Evolutionary conservation across 2,797 vertebrate genomes (phyloP), one percentile per base, ranked within the genome.

Genomic region (Xenopus petersii): DNA sequence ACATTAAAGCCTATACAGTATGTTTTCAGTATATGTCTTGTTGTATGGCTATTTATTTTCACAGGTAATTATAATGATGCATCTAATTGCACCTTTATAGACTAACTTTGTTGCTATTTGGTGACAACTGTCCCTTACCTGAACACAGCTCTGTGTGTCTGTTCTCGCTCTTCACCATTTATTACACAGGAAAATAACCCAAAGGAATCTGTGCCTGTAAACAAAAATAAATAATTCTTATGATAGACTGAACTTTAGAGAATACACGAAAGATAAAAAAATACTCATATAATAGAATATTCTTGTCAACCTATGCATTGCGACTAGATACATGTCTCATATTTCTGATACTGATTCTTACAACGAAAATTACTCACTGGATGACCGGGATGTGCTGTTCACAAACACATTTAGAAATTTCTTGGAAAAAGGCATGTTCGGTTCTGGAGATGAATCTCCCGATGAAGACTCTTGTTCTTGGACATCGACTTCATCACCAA

Each of bases 401-500:
- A 99, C 96, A 0, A 99, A 99, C 80, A 99, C 96, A 0, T 99
- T 99, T 81, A 99, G 95, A 84, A 99, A 99, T 85, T 99, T 99
- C 89, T 97, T 99, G 81, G 98, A 98, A 88, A 99, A 99, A 10
- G 95, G 96, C 72, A 98, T 89, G 83, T 98, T 97, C 0, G 96
- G 95, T 81, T 98, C 97, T 0, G 95, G 96, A 0, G 96, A 97
- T 0, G 96, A 98, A 81, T 95, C 95, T 83, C 95, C 94, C 0
- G 93, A 93, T 0, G 93, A 95, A 72, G 91, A 96, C 85, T 91
- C 84, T 30, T 88, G 66, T 1, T 91, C 89, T 5, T 91, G 86
- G 12, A 87, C 89, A 69, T 74, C 86, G 36, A 89, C 87, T 77
- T 83, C 81, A 0, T 88, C 89, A 6, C 90, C 78, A 0, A 91